These are phyloP conservation scores for Bombus pascuorum DNA, from an alignment of 1,140 invertebrate species.

Conservation along the genomic window DNA sequence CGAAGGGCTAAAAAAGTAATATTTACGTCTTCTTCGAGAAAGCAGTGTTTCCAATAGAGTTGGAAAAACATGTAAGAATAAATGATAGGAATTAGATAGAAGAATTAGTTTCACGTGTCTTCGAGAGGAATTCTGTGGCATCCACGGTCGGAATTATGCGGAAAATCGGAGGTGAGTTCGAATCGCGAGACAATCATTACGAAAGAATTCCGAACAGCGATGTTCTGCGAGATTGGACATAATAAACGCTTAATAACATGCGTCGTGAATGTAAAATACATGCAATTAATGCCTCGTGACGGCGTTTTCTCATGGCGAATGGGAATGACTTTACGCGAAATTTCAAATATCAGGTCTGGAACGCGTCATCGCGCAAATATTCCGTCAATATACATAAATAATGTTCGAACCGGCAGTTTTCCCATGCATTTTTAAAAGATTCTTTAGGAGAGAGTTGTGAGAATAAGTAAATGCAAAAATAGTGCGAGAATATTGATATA, in stretches of 20 bases:
- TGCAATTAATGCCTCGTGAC: not conserved
- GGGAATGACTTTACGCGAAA: not conserved
- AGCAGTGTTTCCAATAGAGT: not conserved
- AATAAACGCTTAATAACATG: not conserved
- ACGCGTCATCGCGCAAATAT: not conserved
- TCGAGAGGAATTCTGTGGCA: not conserved
- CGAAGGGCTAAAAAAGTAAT: no score
- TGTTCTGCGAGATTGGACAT: not conserved
- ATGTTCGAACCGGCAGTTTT: not conserved
- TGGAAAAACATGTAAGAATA: not conserved
- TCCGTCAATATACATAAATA: not conserved
- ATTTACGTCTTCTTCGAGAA: not conserved
- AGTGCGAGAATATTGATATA: not conserved
- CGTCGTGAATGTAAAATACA: not conserved
- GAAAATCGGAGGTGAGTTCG: not conserved
- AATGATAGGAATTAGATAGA: not conserved
- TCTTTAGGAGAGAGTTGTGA: not conserved
- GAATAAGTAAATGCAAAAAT: not conserved
- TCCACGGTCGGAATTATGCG: not conserved
- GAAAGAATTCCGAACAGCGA: not conserved
- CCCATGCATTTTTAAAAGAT: not conserved
- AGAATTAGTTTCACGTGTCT: not conserved
- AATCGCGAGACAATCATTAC: not conserved
- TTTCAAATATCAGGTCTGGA: not conserved
- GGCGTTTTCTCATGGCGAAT: slow-evolving; percentile 11